Base-by-base conservation (phyloP, 1,140 invertebrate species). In the Pseudomyrmex gracilis region DNA sequence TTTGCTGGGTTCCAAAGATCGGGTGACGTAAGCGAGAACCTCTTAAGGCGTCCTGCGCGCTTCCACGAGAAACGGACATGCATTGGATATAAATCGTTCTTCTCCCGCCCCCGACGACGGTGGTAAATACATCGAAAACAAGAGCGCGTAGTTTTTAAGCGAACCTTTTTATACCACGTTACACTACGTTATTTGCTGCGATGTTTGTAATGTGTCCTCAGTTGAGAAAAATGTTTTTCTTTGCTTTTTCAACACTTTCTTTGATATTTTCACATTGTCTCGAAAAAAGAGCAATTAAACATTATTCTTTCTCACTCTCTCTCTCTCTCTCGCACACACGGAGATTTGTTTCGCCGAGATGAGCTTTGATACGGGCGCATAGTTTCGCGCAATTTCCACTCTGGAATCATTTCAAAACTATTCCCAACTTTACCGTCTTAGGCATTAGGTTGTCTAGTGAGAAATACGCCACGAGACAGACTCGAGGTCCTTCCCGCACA, bases 1-100 rank as follows among this genome's bases (percentile, higher is more conserved):
- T 34, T 7, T 12, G 20, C 20, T 78, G 78, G 61, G 60, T 83
- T 68, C 85, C 85, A 77, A 85, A 86, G 88, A 87, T 87, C 85
- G 82, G 68, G 70, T 89, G 88, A 89, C 88, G 88, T 89, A 89
- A 89, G 88, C 88, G 76, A 73, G 61, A 85, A 66, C 67, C 73
- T 82, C 88, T 86, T 88, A 88, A 88, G 76, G 87, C 43, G 53
- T 78, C 43, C 34, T 47, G 43, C 76, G 45, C n/a, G 53, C 49
- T 84, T 83, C 60, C 68, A 61, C 66, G 63, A 64, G 73, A 13
- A 57, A n/a, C 43, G 53, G n/a, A 80, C 76, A 71, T 55, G 67
- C 67, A 71, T 71, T 22, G 53, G 66, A 71, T 55, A 73, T 74
- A 63, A 73, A 74, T 82, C 57, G 47, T 51, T 2, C 15, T 58